Evolutionary conservation across 2,797 vertebrate species (phyloP).

Genomic region (Hafferia zeledoni): DNA sequence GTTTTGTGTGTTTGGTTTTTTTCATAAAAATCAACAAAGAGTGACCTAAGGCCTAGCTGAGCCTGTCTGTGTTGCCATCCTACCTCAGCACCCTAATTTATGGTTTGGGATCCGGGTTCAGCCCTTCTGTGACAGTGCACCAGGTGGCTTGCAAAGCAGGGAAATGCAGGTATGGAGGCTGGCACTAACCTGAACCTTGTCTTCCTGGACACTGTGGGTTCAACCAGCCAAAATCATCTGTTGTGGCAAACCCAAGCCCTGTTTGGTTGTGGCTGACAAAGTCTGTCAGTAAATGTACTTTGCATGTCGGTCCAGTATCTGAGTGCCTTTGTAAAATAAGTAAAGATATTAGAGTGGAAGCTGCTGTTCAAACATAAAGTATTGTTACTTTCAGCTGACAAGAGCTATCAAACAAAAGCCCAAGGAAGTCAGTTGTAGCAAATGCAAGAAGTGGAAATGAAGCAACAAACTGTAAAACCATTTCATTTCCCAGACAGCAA

Average conservation of each 20-base stretch:
- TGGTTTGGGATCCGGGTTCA: not conserved
- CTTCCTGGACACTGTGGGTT: not conserved
- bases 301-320: not conserved
- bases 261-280: not conserved
- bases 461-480: not conserved
- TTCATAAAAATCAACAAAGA: not conserved
- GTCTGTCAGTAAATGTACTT: not conserved
- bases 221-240: not conserved
- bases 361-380: not conserved
- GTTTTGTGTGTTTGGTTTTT: no score
- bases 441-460: not conserved
- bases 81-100: not conserved
- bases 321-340: not conserved
- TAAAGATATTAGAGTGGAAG: not conserved
- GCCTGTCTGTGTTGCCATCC: not conserved
- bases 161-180: not conserved
- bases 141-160: not conserved
- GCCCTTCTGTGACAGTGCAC: not conserved
- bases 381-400: constrained; percentile 32
- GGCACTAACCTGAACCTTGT: fast-evolving
- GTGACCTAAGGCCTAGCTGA: not conserved
- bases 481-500: not conserved
- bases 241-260: not conserved
- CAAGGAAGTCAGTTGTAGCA: not conserved
- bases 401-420: not conserved